Conservation (phyloP, 2,113 vertebrate genomes). For the Muntiacus muntjak region DNA sequence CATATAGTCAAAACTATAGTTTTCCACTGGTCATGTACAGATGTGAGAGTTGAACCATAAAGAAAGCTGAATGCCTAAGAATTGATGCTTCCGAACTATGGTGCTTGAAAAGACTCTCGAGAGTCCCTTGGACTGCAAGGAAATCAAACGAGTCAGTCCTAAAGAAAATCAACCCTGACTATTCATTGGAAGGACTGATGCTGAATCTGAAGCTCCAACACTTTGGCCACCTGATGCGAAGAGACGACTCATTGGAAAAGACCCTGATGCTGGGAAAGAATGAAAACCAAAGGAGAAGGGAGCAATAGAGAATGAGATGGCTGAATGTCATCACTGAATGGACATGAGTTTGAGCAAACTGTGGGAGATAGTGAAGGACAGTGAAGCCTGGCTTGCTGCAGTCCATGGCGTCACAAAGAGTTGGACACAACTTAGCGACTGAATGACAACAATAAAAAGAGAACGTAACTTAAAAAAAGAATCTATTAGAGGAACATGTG, state of each 20-base stretch:
- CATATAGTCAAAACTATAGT: background rate
- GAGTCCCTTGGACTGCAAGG: background rate
- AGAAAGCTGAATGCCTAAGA: background rate
- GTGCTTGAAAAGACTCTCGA: background rate
- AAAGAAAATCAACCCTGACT: background rate
- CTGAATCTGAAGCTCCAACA: background rate
- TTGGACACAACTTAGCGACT: background rate
- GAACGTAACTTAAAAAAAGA: background rate
- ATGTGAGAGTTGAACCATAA: background rate
- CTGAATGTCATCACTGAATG: background rate
- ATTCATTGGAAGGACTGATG: background rate
- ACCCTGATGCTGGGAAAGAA: background rate
- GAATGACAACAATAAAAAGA: background rate
- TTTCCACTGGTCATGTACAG: background rate
- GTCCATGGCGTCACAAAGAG: background rate
- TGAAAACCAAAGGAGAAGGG: background rate
- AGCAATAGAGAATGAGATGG: background rate
- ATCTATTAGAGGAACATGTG: background rate
- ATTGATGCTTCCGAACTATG: background rate
- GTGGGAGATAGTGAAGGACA: background rate
- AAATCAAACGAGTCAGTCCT: background rate
- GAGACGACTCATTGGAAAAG: background rate
- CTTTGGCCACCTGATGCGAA: background rate
- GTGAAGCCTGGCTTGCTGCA: background rate
- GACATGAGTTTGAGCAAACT: background rate